phyloP scores from a whole-genome alignment of 2,113 vertebrate genomes.

The Xiphias gladius region DNA sequence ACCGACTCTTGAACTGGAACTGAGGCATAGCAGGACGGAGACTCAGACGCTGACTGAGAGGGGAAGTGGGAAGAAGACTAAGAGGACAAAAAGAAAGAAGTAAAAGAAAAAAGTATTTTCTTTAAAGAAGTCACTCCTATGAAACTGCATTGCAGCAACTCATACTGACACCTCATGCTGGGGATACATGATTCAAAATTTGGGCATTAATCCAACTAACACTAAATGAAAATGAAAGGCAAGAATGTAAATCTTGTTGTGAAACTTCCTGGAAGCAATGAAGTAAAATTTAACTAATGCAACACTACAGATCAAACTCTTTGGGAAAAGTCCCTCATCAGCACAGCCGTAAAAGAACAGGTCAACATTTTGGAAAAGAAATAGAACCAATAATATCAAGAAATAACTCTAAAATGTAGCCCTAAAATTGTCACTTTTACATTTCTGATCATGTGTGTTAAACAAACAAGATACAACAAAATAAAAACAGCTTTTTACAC shows the following conservation, averaged over 20 bases:
- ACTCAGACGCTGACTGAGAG: slow-evolving; percentile 56
- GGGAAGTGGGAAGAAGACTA: slow-evolving; percentile 57
- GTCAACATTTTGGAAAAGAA: background rate
- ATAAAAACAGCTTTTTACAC: background rate
- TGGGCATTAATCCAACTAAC: slow-evolving; percentile 19
- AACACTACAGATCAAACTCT: slow-evolving; percentile 20
- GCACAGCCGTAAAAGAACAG: background rate
- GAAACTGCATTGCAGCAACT: background rate
- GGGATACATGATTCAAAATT: slow-evolving; percentile 10
- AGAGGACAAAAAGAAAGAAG: background rate
- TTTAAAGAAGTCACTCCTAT: background rate
- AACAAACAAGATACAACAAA: background rate
- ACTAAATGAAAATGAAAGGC: slow-evolving; percentile 20
- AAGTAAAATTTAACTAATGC: slow-evolving; percentile 18
- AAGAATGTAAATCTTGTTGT: slow-evolving; percentile 28
- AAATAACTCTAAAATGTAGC: background rate
- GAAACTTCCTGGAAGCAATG: slow-evolving; percentile 24
- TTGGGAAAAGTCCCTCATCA: slow-evolving; percentile 21
- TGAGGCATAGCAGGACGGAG: slow-evolving; percentile 73
- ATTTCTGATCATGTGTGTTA: background rate
- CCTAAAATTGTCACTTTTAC: background rate
- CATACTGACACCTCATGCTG: background rate
- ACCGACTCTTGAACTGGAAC: slow-evolving; percentile 86
- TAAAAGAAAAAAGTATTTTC: background rate
- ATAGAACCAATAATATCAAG: background rate